Evolutionary conservation across 2,797 vertebrate genomes (phyloP).

Genomic region (Sphaeramia orbicularis): DNA sequence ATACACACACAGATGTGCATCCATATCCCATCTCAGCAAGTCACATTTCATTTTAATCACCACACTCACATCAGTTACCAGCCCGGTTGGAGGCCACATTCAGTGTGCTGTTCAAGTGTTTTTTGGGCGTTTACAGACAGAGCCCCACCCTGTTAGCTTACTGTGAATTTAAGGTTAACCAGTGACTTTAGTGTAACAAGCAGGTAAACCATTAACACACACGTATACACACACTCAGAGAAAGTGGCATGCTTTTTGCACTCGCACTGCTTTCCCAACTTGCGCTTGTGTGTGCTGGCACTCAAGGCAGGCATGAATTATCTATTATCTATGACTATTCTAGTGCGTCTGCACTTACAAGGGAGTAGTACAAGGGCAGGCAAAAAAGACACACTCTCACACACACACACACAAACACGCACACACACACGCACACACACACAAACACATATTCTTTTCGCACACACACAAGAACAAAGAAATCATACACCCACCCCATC

Average conservation of each 20-base stretch:
- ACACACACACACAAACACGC: conserved; percentile 25
- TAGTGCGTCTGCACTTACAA: conserved; percentile 68
- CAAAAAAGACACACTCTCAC: conserved; percentile 50
- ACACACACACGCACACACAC: conserved; percentile 20
- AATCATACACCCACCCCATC: conserved; percentile 51
- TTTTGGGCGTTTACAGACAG: conserved; percentile 69
- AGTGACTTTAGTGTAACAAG: conserved; percentile 80
- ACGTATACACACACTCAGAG: conserved; percentile 45
- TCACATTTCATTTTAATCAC: conserved; percentile 39
- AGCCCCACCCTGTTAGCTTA: conserved; percentile 83
- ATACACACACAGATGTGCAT: conserved; percentile 44
- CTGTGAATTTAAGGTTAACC: conserved; percentile 83
- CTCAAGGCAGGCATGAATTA: conserved; percentile 81
- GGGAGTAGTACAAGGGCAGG: conserved; percentile 68
- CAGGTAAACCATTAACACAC: conserved; percentile 66
- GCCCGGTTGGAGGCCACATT: conserved; percentile 77
- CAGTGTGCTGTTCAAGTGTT: conserved; percentile 85
- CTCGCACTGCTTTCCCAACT: conserved; percentile 61
- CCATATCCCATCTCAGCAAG: conserved; percentile 39
- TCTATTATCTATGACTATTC: conserved; percentile 74
- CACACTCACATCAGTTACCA: conserved; percentile 54
- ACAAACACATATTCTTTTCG: conserved; percentile 12
- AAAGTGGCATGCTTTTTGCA: conserved; percentile 72
- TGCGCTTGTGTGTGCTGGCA: conserved; percentile 69
- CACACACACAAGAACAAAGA: conserved; percentile 49